Evolutionary conservation across 2,797 vertebrate species (phyloP).

Genomic region (Cheirogaleus major): DNA sequence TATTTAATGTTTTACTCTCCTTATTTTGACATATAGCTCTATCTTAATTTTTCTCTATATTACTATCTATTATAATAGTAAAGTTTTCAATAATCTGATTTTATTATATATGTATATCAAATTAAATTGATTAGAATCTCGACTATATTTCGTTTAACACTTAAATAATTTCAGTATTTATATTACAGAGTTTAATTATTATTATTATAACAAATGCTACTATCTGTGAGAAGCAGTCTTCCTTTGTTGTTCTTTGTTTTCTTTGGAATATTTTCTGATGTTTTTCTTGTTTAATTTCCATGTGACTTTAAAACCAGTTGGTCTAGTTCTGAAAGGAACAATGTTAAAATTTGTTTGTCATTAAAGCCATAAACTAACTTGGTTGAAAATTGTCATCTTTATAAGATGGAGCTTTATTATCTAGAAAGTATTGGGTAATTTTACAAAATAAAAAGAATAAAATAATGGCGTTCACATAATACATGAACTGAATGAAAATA

Average conservation of each 20-base stretch:
- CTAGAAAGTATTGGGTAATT: not conserved
- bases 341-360: not conserved
- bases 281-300: not conserved
- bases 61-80: not conserved
- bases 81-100: not conserved
- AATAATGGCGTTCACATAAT: not conserved
- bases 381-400: not conserved
- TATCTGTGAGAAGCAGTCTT: not conserved
- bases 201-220: not conserved
- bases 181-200: not conserved
- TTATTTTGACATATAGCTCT: not conserved
- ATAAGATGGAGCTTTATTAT: not conserved
- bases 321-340: not conserved
- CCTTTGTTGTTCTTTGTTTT: not conserved
- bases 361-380: not conserved
- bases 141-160: not conserved
- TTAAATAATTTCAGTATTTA: not conserved
- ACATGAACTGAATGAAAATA: not conserved
- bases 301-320: not conserved
- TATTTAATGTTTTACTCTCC: not conserved
- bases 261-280: not conserved
- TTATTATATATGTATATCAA: not conserved
- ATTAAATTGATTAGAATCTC: not conserved
- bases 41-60: not conserved
- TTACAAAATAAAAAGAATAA: conserved; percentile 1